A percentile compares a stretch with the other conserved stretches of the same genome.
Evolutionary conservation across 2,113 vertebrate genomes (phyloP).

Genomic region (Myrmecophaga tridactyla): DNA sequence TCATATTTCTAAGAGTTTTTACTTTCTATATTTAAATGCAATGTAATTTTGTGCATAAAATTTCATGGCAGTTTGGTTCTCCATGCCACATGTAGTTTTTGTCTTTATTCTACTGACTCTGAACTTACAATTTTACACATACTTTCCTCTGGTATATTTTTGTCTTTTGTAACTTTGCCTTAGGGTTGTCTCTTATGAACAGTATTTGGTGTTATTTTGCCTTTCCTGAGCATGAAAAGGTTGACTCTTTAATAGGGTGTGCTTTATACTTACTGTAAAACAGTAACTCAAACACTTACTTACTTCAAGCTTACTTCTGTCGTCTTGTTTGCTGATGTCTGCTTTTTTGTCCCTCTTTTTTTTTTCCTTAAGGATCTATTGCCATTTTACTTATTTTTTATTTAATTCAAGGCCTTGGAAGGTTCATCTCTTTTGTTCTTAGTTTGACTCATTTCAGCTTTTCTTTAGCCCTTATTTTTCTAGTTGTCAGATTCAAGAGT

Average conservation of each 20-base stretch:
- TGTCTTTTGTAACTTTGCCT: conserved; percentile 4
- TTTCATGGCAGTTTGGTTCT: neutral
- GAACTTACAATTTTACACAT: neutral
- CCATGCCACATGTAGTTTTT: neutral
- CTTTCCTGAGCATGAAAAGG: neutral
- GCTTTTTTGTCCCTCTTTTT: too few species aligned
- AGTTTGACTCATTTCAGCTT: neutral
- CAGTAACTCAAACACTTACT: neutral
- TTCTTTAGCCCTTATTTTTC: neutral
- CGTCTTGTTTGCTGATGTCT: neutral
- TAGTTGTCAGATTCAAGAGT: neutral
- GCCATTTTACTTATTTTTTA: neutral
- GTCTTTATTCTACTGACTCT: neutral
- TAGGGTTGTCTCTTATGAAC: neutral
- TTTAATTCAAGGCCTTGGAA: neutral
- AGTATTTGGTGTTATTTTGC: neutral
- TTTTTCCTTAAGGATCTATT: neutral
- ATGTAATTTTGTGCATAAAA: neutral
- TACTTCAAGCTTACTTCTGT: neutral
- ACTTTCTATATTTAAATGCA: neutral
- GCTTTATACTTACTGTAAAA: neutral
- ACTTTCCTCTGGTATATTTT: neutral
- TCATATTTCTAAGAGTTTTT: neutral
- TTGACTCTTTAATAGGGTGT: neutral
- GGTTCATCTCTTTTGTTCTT: neutral